Evolutionary conservation across 1,140 invertebrate genomes (phyloP), one percentile per base, ranked within the genome.

Genomic region (Dreissena polymorpha): DNA sequence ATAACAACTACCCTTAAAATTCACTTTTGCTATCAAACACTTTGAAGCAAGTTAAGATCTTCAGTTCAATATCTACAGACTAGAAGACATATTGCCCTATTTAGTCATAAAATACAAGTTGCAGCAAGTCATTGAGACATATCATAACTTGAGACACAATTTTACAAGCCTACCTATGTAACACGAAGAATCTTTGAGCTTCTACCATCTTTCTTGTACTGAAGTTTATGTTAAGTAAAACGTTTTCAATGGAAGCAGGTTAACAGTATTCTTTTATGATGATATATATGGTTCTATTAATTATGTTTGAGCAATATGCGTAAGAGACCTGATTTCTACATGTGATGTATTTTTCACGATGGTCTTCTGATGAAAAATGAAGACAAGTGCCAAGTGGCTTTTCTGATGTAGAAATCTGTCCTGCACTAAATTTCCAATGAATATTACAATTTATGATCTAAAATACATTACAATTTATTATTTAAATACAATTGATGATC

Each of bases 351-450:
- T 76, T n/a, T 76, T 64, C 74, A 76, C 74, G 60, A 76, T 76
- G 74, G 64, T 65, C 64, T 76, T 64, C 60, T 65, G 74, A 76
- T 23, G 65, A 27, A 67, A n/a, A 27, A 76, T 76, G 74, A 76
- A 67, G 74, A 50, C 74, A 76, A 63, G n/a, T 76, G 74, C 74
- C 74, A 76, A 29, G 74, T 76, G 74, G 74, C 74, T 65, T 65
- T 67, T 10, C 74, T 76, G 74, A 76, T 67, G 73, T 75, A 75
- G 73, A 39, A 65, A 51, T 23, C 16, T 68, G 18, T 68, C 3
- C 29, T 18, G 16, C 16, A 27, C 18, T 68, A 68, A 21, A 1
- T 68, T 21, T 3, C 1, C 14, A 39, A 68, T 68, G 2, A 18
- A 72, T 2, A 7, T 49, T 21, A 39, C 67, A 68, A 2, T 16